phyloP scores from a whole-genome alignment of 2,113 vertebrate species.

The Origma solitaria region DNA sequence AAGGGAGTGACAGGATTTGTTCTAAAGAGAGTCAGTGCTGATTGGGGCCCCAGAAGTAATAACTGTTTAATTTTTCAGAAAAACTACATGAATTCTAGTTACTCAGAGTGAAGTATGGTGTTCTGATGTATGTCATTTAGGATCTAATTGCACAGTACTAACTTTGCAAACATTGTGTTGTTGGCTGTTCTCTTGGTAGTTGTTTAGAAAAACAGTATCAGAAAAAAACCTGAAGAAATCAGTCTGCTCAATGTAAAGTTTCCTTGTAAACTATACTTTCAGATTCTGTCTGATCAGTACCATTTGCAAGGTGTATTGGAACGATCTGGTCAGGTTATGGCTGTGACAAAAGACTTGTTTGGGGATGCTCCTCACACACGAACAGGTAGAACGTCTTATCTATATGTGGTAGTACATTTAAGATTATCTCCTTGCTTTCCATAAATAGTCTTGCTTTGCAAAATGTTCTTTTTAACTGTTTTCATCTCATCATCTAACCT shows the following conservation, averaged over 20 bases:
- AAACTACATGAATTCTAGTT: neutral
- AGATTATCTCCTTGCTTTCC: neutral
- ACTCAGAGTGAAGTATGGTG: neutral
- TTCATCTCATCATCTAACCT: neutral
- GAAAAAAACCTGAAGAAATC: neutral
- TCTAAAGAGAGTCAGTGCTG: neutral
- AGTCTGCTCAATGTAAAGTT: neutral
- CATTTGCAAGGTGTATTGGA: slow-evolving; percentile 82
- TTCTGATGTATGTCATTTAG: neutral
- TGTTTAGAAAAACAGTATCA: neutral
- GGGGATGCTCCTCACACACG: slow-evolving; percentile 81
- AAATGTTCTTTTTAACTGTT: neutral
- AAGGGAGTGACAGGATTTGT: neutral
- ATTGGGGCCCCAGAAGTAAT: neutral
- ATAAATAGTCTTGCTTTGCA: neutral
- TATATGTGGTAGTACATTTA: neutral
- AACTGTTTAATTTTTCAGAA: neutral
- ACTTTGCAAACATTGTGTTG: neutral
- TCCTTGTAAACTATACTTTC: slow-evolving; percentile 1
- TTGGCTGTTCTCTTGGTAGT: neutral
- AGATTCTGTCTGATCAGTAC: slow-evolving; percentile 90
- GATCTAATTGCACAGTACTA: neutral
- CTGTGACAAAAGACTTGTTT: slow-evolving; percentile 82
- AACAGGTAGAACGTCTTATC: slow-evolving; percentile 71
- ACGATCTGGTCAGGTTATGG: slow-evolving; percentile 81